A percentile compares a stretch with the other conserved stretches of the same genome.
Conservation (phyloP, 2,888 invertebrate genomes). For the Syritta pipiens region DNA sequence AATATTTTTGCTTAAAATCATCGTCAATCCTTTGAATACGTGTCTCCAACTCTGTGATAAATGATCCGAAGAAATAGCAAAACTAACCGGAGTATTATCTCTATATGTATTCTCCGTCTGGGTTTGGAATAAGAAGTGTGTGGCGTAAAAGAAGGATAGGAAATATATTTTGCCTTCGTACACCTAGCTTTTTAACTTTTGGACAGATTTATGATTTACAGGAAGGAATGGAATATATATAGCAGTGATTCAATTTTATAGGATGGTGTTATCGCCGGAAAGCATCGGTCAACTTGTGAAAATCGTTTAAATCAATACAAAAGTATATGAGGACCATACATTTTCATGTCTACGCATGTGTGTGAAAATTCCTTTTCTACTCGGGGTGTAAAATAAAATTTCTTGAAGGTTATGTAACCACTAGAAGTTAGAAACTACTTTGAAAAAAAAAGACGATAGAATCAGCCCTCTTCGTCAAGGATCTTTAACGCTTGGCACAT, state of each 20-base stretch:
- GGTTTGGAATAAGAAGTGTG: background rate
- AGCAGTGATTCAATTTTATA: background rate
- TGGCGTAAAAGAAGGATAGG: background rate
- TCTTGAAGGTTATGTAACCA: too few species aligned
- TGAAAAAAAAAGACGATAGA: too few species aligned
- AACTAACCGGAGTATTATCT: conserved; percentile 61
- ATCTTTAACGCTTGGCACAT: conserved; percentile 33
- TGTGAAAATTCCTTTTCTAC: too few species aligned
- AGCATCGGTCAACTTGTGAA: conserved; percentile 57
- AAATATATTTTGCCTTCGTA: conserved; percentile 31
- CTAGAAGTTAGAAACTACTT: too few species aligned
- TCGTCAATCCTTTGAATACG: conserved; percentile 67
- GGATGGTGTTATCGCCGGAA: conserved; percentile 37
- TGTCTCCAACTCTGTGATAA: conserved; percentile 63
- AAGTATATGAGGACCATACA: conserved; percentile 17
- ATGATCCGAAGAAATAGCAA: conserved; percentile 62
- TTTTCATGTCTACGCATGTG: background rate
- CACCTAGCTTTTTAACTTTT: conserved; percentile 46
- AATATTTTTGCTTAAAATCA: conserved; percentile 66
- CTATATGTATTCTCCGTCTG: background rate
- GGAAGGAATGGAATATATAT: conserved; percentile 43
- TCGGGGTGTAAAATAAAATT: too few species aligned
- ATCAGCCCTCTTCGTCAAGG: too few species aligned
- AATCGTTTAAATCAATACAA: conserved; percentile 46
- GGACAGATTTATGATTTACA: conserved; percentile 58